Percentiles rank a stretch among this genome's conserved stretches.
These are phyloP conservation scores for Microchrysa polita DNA, from an alignment of 2,888 invertebrate species.

Conservation along the genomic window DNA sequence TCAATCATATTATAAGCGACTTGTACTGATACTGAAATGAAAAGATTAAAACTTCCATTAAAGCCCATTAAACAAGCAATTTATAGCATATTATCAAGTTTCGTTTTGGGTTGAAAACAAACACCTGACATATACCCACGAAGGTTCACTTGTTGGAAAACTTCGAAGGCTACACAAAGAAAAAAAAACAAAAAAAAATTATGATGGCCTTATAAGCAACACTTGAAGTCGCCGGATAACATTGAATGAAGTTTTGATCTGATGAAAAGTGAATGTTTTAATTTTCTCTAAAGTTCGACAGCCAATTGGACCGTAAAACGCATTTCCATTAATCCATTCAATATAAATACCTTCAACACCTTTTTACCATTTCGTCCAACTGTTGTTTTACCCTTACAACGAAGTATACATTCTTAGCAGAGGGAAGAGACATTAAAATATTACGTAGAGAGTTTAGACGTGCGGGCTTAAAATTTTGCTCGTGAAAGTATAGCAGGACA, in stretches of 20 bases:
- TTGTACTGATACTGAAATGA: neutral
- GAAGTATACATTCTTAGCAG: slow-evolving; percentile 38
- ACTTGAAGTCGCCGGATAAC: slow-evolving; percentile 21
- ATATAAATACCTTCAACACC: slow-evolving; percentile 51
- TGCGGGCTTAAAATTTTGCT: neutral
- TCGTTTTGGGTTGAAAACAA: slow-evolving; percentile 9
- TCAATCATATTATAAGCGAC: neutral
- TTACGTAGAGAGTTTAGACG: neutral
- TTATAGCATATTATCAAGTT: slow-evolving; percentile 27
- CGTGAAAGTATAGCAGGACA: neutral
- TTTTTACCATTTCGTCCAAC: slow-evolving; percentile 50
- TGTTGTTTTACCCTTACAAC: slow-evolving; percentile 50
- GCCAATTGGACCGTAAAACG: neutral
- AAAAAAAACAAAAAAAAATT: slow-evolving; percentile 18
- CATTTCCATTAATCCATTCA: slow-evolving; percentile 37
- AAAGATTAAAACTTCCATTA: slow-evolving; percentile 30
- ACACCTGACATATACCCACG: slow-evolving; percentile 41
- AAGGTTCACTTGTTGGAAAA: slow-evolving; percentile 4
- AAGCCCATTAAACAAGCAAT: slow-evolving; percentile 33
- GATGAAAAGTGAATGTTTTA: slow-evolving; percentile 34
- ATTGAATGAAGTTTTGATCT: slow-evolving; percentile 9
- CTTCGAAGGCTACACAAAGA: neutral
- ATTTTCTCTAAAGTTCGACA: no score
- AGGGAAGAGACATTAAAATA: neutral
- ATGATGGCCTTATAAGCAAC: neutral